Base-by-base conservation (phyloP, 1,140 invertebrate genomes). In the Wasmannia auropunctata region DNA sequence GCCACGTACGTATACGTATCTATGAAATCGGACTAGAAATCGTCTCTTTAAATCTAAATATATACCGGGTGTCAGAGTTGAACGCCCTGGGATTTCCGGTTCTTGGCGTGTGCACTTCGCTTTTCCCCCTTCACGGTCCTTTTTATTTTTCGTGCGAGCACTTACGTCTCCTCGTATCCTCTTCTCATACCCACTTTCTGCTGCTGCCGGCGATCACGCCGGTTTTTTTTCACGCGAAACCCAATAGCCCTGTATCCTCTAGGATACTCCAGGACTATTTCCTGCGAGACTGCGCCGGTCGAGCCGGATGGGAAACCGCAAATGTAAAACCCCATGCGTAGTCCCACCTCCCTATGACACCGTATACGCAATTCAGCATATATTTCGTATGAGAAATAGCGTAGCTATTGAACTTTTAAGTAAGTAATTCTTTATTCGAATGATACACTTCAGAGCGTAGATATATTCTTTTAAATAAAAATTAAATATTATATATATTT, bases 231-330 rank as follows among this genome's bases (percentile, higher is more conserved):
- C 90, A 92, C 86, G 86, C 92, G 95, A 94, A 94, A 95, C 92
- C 90, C 91, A 95, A 95, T 95, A 94, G 93, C 94, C 94, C 86
- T 90, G 91, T 92, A 94, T 93, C 93, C 93, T 95, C 92, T 94
- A 94, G 93, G 94, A 95, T 92, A 93, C 94, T 94, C 90, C 93
- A 94, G 93, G 93, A 95, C 92, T 93, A 94, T 95, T 95, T 95
- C 95, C 95, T 95, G 95, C 92, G 88, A 87, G 70, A 86, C 86
- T 86, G 89, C 87, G 88, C 89, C 88, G 88, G 65, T 77, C 90
- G 86, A 93, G 90, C 93, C 95, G 94, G 95, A 95, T 94, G 94
- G 72, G 92, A 94, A 95, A 95, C 95, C 95, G 92, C 95, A 94
- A 93, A 94, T 94, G 92, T 92, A 93, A 87, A 91, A 77, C 86